phyloP scores from a whole-genome alignment of 2,797 vertebrate genomes.

The Coluber constrictor region DNA sequence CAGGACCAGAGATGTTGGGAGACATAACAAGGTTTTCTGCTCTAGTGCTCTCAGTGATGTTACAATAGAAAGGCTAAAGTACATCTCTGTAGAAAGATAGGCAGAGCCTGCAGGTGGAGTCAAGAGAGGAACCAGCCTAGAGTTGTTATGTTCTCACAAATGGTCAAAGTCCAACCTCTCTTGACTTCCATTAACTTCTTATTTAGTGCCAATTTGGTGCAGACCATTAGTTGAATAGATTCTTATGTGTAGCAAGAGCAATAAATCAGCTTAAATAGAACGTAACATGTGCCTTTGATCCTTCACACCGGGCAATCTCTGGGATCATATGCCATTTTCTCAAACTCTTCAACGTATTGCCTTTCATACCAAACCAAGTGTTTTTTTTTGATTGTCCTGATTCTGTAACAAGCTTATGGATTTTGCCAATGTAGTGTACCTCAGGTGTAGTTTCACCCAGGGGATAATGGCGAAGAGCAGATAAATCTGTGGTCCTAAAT shows the following conservation, averaged over 20 bases:
- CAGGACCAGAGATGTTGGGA: not conserved
- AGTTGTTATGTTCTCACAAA: not conserved
- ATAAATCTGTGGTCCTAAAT: not conserved
- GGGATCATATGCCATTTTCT: not conserved
- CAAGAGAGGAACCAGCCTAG: not conserved
- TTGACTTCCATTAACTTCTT: not conserved
- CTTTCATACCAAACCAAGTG: not conserved
- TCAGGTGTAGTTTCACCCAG: not conserved
- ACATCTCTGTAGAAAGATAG: not conserved
- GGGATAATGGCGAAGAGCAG: not conserved
- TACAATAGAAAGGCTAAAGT: not conserved
- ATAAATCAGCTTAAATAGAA: not conserved
- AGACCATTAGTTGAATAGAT: not conserved
- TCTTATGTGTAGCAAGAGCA: not conserved
- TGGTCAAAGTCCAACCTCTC: not conserved
- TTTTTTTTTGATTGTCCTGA: not conserved
- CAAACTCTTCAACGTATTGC: not conserved
- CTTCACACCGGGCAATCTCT: not conserved
- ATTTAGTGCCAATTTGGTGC: not conserved
- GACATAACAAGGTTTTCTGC: not conserved
- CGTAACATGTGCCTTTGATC: not conserved
- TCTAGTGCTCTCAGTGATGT: not conserved
- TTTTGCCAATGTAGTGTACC: not conserved
- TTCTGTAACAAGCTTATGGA: not conserved
- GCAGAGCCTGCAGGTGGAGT: not conserved